Evolutionary conservation across 2,888 invertebrate species (phyloP).

Genomic region (Liodrosophila aerea): DNA sequence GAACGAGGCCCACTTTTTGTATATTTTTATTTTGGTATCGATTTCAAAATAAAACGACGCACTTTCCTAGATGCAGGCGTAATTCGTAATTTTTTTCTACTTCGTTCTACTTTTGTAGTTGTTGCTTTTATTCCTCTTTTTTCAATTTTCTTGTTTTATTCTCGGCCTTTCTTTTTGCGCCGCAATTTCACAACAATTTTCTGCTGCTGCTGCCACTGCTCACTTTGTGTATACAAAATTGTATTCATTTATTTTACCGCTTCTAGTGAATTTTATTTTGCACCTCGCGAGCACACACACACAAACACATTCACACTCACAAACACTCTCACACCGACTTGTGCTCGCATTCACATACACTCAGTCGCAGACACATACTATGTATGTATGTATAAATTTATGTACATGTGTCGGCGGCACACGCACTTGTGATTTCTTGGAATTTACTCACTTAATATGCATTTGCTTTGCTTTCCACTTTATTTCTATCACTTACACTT

Average conservation of each 20-base stretch:
- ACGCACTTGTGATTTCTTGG: constrained; percentile 59
- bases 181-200: constrained; percentile 66
- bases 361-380: constrained; percentile 17
- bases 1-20: constrained; percentile 57
- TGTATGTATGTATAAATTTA: constrained; percentile 5
- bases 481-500: constrained; percentile 17
- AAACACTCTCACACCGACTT: too few relatives aligned
- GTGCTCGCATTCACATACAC: too few relatives aligned
- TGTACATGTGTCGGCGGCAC: constrained; percentile 23
- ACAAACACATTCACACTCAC: constrained; percentile 18
- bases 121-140: not conserved
- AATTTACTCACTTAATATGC: constrained; percentile 43
- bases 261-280: constrained; percentile 62
- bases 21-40: constrained; percentile 73
- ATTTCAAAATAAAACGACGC: constrained; percentile 77
- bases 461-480: constrained; percentile 20
- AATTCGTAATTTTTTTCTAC: constrained; percentile 39
- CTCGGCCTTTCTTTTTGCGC: constrained; percentile 69
- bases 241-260: constrained; percentile 56
- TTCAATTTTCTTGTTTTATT: constrained; percentile 47
- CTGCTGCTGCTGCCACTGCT: constrained; percentile 21
- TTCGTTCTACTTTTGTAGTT: not conserved
- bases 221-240: constrained; percentile 50
- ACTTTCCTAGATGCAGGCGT: constrained; percentile 62
- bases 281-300: constrained; percentile 42